Base-by-base conservation (phyloP, 35 echinoderm and acorn worm species). In the Chiridota heheva region DNA sequence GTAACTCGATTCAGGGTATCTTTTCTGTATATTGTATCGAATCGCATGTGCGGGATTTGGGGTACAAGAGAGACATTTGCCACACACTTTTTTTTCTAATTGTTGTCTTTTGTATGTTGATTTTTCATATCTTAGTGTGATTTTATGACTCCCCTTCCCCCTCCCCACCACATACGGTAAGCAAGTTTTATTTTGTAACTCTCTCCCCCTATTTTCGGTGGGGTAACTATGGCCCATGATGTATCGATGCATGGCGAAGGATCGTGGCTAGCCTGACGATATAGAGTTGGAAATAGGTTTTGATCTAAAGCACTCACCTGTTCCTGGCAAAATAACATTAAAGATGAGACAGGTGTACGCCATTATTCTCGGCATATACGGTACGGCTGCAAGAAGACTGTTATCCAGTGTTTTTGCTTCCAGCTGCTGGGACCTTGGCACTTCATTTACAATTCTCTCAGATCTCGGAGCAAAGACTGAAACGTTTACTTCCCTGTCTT, bases 271-370 rank as follows among this genome's bases (percentile, higher is more conserved):
- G 8, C 41, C 37, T 40, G 68, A 18, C 34, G 39, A 40, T 40
- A 26, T 18, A 36, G 18, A 72, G 13, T 17, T 25, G 44, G 25
- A 44, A 26, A 33, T 12, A 72, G 10, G 20, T 18, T 18, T 30
- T 18, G 24, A 1, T 26, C 17, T 13, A 29, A 2, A 18, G 7
- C 44, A 63, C 72, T 8, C 78, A 90, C 88, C 88, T 56, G 47
- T 22, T 16, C 88, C 88, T 3, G 88, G 88, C 13, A 78, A 27
- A 41, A 90, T 35, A 55, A 84, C 79, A 42, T 90, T 90, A 17
- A 90, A 51, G 8, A 90, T 20, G 1, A 84, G 49, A 67, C 82
- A 72, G 39, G 84, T 58, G 33, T 73, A 84, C 4, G 88, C 88
- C 18, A 90, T 35, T 36, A 38, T 46, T 25, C 83, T 49, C 17